Base-by-base conservation (phyloP, 2,113 vertebrate species). In the Puffinus mauretanicus region DNA sequence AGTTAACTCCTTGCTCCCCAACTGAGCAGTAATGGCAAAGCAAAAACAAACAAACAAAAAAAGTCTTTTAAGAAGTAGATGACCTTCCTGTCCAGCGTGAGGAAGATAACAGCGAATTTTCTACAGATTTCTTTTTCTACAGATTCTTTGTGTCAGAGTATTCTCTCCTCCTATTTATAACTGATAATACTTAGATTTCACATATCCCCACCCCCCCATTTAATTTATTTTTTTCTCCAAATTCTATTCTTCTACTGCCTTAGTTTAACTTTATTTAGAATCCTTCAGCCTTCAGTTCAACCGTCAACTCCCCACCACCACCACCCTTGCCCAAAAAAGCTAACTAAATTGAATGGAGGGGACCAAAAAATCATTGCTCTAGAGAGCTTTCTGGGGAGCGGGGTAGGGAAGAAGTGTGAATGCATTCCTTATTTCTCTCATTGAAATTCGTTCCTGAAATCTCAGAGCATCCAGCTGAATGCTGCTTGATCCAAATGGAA, bases 131-230 rank as follows among this genome's bases (percentile, higher is more conserved):
- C 0, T 49, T 76, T 79, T 76, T 13, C 88, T 80, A 16, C 0
- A 11, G 7, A 38, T 34, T 5, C 0, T 52, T 77, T 55, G 7
- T 36, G 27, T 36, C 7, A 16, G 58, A 91, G 4, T 2, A 44
- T 3, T 70, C 46, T 40, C 3, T 66, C 5, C 5, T 69, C 16
- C 4, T 38, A 16, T 54, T 78, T 66, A 11, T 26, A 65, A 73
- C 6, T 44, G 8, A 3, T 51, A 58, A 47, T 42, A 82, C 13
- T 52, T 82, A 57, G 10, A 57, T 65, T 83, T 77, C 36, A 54
- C 6, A 18, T 38, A 52, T 79, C 2, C 2, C 3, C 29, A 4
- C 10, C 7, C 4, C 7, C 2, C 32, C 7, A 9, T 13, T 38
- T 20, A 2, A 34, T 25, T 27, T 10, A 11, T 25, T 65, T 73